Evolutionary conservation across 2,888 invertebrate species (phyloP).

Genomic region (Trissolcus brochymenae): DNA sequence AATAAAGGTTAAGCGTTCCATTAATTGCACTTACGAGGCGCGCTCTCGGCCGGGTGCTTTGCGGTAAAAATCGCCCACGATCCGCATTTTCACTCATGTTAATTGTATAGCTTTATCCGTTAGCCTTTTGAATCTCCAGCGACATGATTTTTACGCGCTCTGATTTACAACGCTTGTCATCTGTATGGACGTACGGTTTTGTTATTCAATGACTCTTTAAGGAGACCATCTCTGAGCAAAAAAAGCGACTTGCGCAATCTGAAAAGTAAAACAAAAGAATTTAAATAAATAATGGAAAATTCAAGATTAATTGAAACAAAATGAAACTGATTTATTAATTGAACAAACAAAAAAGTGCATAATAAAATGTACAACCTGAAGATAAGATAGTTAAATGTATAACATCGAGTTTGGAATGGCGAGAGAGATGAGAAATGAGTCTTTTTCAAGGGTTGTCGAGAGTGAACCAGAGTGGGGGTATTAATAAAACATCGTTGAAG

Average conservation of each 20-base stretch:
- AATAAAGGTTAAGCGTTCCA: slow-evolving; percentile 55
- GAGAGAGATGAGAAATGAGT: slow-evolving; percentile 6
- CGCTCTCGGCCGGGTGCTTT: slow-evolving; percentile 3
- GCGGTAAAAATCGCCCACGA: slow-evolving; percentile 35
- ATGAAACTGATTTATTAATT: too few relatives aligned
- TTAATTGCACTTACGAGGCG: slow-evolving; percentile 40
- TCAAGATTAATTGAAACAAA: too few relatives aligned
- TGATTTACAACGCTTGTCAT: slow-evolving; percentile 15
- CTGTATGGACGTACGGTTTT: too few relatives aligned
- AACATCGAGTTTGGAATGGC: slow-evolving; percentile 1
- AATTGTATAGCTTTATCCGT: slow-evolving; percentile 27
- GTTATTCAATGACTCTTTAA: too few relatives aligned
- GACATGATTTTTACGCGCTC: slow-evolving; percentile 11
- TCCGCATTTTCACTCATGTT: slow-evolving; percentile 41
- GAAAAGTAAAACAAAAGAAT: too few relatives aligned
- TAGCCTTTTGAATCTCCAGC: slow-evolving; percentile 23
- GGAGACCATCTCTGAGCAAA: too few relatives aligned
- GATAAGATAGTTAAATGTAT: too few relatives aligned
- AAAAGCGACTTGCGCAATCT: too few relatives aligned
- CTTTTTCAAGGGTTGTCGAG: slow-evolving; percentile 19
- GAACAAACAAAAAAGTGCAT: too few relatives aligned
- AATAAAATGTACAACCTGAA: too few relatives aligned
- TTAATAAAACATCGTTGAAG: slow-evolving; percentile 68
- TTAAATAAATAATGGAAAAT: too few relatives aligned
- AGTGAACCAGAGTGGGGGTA: slow-evolving; percentile 51